Base-by-base conservation (phyloP, 2,888 invertebrate genomes). In the Dinocampus coccinellae region DNA sequence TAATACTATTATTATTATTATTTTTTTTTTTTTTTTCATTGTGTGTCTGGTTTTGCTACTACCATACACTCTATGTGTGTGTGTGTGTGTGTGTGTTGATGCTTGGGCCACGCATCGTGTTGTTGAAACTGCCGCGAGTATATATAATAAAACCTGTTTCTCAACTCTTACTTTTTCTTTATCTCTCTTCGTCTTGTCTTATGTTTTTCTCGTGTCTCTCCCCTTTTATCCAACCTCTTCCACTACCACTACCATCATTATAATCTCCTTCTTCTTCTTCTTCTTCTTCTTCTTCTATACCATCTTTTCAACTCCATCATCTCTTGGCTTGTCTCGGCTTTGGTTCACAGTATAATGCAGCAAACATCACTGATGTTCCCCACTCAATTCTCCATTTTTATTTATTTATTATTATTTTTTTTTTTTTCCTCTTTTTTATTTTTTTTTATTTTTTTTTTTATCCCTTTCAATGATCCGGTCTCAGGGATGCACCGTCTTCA, bases 81-180 rank as follows among this genome's bases (percentile, higher is more conserved):
- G n/a, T n/a, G n/a, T n/a, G n/a, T n/a, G n/a, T 53, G 13, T 53
- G 16, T 53, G 3, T 53, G 3, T 53, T 47, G 47, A 47, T 16
- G 47, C 33, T 58, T 34, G 26, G 53, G 63, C 63, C 42, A 16
- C 55, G 22, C 16, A 53, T 42, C 57, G 67, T 29, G 53, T 67
- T 39, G 24, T 62, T 53, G 57, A 42, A 70, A 58, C 64, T 69
- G 70, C 70, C 58, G 47, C 24, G 42, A 42, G 69, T 57, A 57
- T 64, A 69, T 52, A 57, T 64, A 69, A 63, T 57, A 75, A 79
- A 80, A 80, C 80, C 77, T 79, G 80, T 80, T 80, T 76, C 78
- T 76, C 79, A 74, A 76, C 80, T 78, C 76, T 77, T 78, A 74
- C 77, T 77, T 78, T 76, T 74, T 72, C 58, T 62, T 65, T 73